Evolutionary conservation across 2,797 vertebrate species (phyloP).

Genomic region (Lagorchestes hirsutus): DNA sequence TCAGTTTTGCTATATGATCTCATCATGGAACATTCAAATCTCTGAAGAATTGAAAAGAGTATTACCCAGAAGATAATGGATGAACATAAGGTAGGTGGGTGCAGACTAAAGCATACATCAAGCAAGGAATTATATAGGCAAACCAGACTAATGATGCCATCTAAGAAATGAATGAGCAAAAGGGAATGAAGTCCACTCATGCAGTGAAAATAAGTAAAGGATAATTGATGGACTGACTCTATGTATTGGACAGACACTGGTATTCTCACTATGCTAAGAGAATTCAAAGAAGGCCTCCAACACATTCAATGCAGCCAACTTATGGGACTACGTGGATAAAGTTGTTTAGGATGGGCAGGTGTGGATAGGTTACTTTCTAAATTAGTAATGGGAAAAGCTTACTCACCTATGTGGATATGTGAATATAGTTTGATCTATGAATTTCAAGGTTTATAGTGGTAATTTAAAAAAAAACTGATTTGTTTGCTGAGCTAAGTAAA

Average conservation of each 20-base stretch:
- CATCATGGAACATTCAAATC: background rate
- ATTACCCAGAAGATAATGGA: background rate
- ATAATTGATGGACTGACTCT: background rate
- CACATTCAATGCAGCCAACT: background rate
- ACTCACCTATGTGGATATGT: background rate
- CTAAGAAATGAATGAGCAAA: background rate
- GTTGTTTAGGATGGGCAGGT: background rate
- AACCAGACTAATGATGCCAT: background rate
- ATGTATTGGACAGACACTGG: background rate
- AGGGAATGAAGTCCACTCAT: background rate
- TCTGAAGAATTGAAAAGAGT: background rate
- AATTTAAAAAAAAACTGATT: background rate
- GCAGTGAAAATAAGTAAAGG: background rate
- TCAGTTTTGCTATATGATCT: background rate
- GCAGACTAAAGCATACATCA: background rate
- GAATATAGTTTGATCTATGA: fast-evolving
- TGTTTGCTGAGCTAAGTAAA: fast-evolving
- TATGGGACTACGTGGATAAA: background rate
- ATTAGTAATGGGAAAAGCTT: background rate
- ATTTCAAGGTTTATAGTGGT: background rate
- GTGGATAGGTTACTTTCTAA: background rate
- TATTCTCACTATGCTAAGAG: background rate
- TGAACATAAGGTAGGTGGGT: background rate
- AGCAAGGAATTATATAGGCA: background rate
- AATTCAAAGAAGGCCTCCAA: background rate